phyloP scores from a whole-genome alignment of 2,113 vertebrate species.

The Pseudorectes ferrugineus region DNA sequence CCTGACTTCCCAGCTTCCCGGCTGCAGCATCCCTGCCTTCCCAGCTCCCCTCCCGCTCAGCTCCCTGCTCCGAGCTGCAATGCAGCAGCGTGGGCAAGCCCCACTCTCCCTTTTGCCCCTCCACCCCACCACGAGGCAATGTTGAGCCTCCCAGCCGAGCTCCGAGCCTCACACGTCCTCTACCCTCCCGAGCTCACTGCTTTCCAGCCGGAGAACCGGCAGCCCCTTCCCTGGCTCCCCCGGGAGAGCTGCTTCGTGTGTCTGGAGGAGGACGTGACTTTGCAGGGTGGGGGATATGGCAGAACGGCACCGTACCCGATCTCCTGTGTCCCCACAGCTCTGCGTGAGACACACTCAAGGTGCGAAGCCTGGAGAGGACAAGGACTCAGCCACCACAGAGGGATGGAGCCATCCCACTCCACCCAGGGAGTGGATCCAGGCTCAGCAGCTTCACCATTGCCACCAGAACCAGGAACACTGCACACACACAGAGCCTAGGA shows the following conservation, averaged over 20 bases:
- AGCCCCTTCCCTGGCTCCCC: background rate
- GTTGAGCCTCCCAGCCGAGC: rapidly evolving
- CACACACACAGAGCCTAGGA: background rate
- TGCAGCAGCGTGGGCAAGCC: slow-evolving; percentile 28
- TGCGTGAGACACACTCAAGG: background rate
- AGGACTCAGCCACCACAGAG: background rate
- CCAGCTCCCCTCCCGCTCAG: background rate
- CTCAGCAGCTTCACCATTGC: background rate
- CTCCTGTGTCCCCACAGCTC: background rate
- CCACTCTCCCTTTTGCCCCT: background rate
- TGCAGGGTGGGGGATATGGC: background rate
- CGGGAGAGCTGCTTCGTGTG: rapidly evolving
- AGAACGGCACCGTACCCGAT: rapidly evolving
- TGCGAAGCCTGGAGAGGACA: background rate
- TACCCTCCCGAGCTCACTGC: background rate
- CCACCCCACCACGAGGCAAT: background rate
- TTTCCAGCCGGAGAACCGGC: background rate
- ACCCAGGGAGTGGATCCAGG: background rate
- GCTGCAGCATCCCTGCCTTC: slow-evolving; percentile 54
- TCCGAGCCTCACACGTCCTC: background rate
- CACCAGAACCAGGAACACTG: background rate
- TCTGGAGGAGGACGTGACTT: background rate
- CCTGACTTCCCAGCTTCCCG: slow-evolving; percentile 39
- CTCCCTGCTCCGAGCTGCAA: slow-evolving; percentile 28
- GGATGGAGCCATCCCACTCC: background rate